These are phyloP conservation scores for Zalophus californianus DNA, from an alignment of 2,797 vertebrate species.

Conservation along the genomic window DNA sequence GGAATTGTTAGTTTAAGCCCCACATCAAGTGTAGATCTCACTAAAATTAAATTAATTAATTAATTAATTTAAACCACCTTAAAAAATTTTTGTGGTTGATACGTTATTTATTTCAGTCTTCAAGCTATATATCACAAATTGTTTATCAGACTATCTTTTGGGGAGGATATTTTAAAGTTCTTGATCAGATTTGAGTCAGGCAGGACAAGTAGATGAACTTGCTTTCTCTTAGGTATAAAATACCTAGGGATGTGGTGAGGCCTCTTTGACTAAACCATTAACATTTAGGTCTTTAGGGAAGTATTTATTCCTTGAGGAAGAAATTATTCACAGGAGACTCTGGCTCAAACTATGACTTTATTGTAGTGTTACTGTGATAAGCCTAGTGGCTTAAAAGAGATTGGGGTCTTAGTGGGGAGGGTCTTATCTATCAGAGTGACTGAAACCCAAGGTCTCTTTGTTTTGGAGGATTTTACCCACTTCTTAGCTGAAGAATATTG, in stretches of 20 bases:
- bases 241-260: neutral
- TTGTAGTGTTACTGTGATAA: neutral
- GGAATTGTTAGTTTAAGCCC: neutral
- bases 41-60: neutral
- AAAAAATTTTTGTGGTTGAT: neutral
- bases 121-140: neutral
- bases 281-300: neutral
- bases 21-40: neutral
- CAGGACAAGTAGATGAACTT: neutral
- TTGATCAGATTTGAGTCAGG: neutral
- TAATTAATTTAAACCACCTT: neutral
- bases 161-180: slow-evolving; percentile 13
- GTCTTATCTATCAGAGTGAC: neutral
- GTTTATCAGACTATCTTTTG: neutral
- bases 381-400: slow-evolving; percentile 16
- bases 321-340: neutral
- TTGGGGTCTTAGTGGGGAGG: neutral
- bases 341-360: neutral
- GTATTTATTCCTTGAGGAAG: slow-evolving; percentile 42
- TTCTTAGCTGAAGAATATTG: slow-evolving; percentile 8
- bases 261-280: neutral
- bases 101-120: neutral
- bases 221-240: neutral
- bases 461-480: slow-evolving; percentile 3
- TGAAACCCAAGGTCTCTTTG: neutral